Evolutionary conservation across 1,140 invertebrate genomes (phyloP), one percentile per base, ranked within the genome.

Genomic region (Sesamia nonagrioides): DNA sequence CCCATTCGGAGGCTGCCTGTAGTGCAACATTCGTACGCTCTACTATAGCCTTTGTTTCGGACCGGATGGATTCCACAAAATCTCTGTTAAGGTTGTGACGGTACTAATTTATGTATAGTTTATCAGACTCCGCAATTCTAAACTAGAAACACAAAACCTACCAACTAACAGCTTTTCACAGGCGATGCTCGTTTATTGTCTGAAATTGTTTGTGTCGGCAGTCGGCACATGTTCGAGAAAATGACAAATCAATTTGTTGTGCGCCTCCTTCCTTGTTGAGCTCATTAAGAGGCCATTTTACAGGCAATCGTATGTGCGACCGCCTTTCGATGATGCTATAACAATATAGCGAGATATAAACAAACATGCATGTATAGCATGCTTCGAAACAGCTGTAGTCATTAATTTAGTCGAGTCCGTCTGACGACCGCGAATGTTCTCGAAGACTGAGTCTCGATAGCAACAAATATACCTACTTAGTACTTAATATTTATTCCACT

Each of bases 271-370:
- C 79, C 86, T 89, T 80, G 86, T 93, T 93, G 89, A 93, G 89
- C 90, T 91, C 87, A 91, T 93, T 90, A 90, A 86, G 80, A 72
- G 73, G 48, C 60, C 85, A 84, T 88, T 91, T 89, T 87, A 48
- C 40, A 58, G 79, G 78, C 84, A 84, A 66, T 71, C 69, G 68
- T 73, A 79, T 61, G 78, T 54, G 54, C 42, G 11, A 18, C 21
- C 17, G 72, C 18, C 56, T 75, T 61, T 74, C 50, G 50, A 72
- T 33, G 33, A 2, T 37, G 37, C 58, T 37, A 58, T 33, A 52
- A 42, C 35, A 52, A 52, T 40, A 54, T 56, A 35, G 45, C 13
- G 6, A 27, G 27, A 66, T 69, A 71, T 52, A 71, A 54, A 52
- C 45, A 71, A 48, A 15, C 37, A n/a, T 60, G 27, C 11, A 9